Conservation (phyloP, 2,888 invertebrate species). For the Oscheius sp. region DNA sequence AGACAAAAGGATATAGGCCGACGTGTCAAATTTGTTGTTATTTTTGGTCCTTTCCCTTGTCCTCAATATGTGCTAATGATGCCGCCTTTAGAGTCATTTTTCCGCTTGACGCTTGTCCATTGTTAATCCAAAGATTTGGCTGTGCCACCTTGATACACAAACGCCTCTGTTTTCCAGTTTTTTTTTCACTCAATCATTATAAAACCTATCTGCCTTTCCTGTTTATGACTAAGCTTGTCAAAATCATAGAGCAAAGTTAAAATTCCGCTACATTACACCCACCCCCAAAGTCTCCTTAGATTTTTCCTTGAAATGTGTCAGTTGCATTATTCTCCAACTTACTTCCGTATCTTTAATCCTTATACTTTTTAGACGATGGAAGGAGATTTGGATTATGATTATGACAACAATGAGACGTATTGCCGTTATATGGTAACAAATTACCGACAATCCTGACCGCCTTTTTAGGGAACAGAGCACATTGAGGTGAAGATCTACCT, state of each 20-base stretch:
- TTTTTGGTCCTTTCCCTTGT: too few species aligned
- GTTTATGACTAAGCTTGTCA: not conserved
- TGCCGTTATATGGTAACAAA: conserved; percentile 15
- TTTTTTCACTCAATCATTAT: too few species aligned
- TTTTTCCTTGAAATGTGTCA: not conserved
- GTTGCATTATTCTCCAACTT: not conserved
- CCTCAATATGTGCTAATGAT: too few species aligned
- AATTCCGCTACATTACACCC: not conserved
- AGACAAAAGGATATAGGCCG: too few species aligned
- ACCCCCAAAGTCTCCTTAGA: not conserved
- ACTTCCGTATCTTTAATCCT: not conserved
- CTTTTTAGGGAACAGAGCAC: conserved; percentile 68
- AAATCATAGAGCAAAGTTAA: not conserved
- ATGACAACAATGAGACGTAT: conserved; percentile 29
- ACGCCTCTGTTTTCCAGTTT: too few species aligned
- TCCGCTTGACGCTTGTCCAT: not conserved
- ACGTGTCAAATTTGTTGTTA: too few species aligned
- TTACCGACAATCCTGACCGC: not conserved
- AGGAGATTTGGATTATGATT: conserved; percentile 16
- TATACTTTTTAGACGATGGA: conserved; percentile 21
- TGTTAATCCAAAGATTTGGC: not conserved
- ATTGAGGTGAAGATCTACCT: conserved; percentile 69
- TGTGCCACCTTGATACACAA: too few species aligned
- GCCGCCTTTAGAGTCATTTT: not conserved
- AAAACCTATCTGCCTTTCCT: too few species aligned